These are phyloP conservation scores for Dendrolimus kikuchii DNA, from an alignment of 1,140 invertebrate species.

Conservation along the genomic window DNA sequence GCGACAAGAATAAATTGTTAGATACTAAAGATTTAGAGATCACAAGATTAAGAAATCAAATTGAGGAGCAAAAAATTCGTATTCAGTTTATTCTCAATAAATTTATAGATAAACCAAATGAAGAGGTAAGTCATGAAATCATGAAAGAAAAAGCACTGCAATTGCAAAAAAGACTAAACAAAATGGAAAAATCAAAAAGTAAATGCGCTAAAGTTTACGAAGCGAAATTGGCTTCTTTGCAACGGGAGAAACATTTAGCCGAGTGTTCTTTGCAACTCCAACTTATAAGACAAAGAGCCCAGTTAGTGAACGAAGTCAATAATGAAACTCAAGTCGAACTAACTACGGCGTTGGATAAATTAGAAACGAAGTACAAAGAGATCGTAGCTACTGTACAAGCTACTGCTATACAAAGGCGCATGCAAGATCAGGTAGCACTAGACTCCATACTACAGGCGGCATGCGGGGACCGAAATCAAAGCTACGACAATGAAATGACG, in stretches of 20 bases:
- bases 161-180: slow-evolving; percentile 41
- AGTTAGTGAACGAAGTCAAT: slow-evolving; percentile 37
- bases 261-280: slow-evolving; percentile 52
- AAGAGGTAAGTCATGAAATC: slow-evolving; percentile 19
- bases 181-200: slow-evolving; percentile 40
- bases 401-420: slow-evolving; percentile 49
- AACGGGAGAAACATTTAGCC: slow-evolving; percentile 45
- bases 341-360: slow-evolving; percentile 35
- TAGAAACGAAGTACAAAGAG: slow-evolving; percentile 60
- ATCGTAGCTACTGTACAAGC: slow-evolving; percentile 57
- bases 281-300: slow-evolving; percentile 43
- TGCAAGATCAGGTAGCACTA: slow-evolving; percentile 53
- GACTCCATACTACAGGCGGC: slow-evolving; percentile 48
- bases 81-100: slow-evolving; percentile 30
- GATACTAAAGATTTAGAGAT: slow-evolving; percentile 37
- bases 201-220: slow-evolving; percentile 42
- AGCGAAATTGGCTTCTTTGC: slow-evolving; percentile 37
- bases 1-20: slow-evolving; percentile 40
- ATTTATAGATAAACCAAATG: slow-evolving; percentile 30
- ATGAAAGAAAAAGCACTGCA: slow-evolving; percentile 27
- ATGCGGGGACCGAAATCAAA: slow-evolving; percentile 33
- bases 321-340: slow-evolving; percentile 48
- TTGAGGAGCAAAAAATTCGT: slow-evolving; percentile 37
- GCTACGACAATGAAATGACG: slow-evolving; percentile 26
- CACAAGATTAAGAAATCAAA: slow-evolving; percentile 20